Evolutionary conservation across 1,140 invertebrate species (phyloP).

Genomic region (Polyergus mexicanus): DNA sequence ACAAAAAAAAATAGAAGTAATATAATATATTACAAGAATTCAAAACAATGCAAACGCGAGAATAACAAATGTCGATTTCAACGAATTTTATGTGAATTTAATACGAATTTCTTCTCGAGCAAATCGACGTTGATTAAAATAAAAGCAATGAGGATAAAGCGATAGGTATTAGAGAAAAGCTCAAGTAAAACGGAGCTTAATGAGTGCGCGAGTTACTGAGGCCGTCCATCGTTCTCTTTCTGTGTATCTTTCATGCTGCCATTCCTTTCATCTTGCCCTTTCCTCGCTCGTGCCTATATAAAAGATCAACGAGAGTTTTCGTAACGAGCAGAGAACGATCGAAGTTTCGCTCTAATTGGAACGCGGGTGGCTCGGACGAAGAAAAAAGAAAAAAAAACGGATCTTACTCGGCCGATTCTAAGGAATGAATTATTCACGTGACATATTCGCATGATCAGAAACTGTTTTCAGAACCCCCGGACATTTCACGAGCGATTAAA

Average conservation of each 20-base stretch:
- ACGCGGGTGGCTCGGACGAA: conserved; percentile 8
- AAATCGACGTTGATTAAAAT: not conserved
- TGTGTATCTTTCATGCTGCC: not conserved
- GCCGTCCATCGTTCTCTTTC: not conserved
- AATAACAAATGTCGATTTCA: not conserved
- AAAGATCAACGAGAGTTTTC: conserved; percentile 52
- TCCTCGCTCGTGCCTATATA: not conserved
- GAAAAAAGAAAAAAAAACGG: conserved; percentile 22
- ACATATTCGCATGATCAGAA: conserved; percentile 11
- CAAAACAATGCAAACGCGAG: not conserved
- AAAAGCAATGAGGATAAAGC: not conserved
- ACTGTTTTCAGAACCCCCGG: not conserved
- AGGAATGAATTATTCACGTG: conserved; percentile 53
- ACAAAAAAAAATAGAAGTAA: not conserved
- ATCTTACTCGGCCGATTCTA: conserved; percentile 13
- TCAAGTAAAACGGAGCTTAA: conserved; percentile 49
- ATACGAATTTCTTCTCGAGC: not conserved
- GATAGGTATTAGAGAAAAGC: conserved; percentile 18
- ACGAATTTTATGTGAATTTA: not conserved
- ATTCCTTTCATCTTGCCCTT: conserved; percentile 10
- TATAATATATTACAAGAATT: conserved; percentile 1
- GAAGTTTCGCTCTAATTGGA: conserved; percentile 35
- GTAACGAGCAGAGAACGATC: not conserved
- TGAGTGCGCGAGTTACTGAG: conserved; percentile 31
- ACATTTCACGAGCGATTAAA: conserved; percentile 46